These are phyloP conservation scores for Jordanella pulchra DNA, from an alignment of 2,797 vertebrate genomes.

Conservation along the genomic window DNA sequence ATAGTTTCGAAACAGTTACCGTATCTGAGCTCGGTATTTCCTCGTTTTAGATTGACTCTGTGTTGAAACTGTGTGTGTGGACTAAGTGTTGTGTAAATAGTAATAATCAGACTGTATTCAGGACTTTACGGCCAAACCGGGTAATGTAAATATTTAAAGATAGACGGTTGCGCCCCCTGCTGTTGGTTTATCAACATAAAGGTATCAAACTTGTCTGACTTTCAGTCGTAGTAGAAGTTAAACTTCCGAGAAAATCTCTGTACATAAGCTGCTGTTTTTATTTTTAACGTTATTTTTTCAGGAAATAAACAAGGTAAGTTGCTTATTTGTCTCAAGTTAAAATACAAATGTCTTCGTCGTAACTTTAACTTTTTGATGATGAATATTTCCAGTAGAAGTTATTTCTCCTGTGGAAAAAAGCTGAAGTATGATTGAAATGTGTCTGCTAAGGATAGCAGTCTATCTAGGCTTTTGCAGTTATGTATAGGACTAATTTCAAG, in stretches of 20 bases:
- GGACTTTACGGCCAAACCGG: not conserved
- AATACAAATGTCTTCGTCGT: not conserved
- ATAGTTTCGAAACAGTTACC: slow-evolving; percentile 17
- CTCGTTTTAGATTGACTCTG: not conserved
- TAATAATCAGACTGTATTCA: not conserved
- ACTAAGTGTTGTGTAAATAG: not conserved
- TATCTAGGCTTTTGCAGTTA: not conserved
- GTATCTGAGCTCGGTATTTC: not conserved
- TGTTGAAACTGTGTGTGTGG: slow-evolving; percentile 2
- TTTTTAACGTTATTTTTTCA: not conserved
- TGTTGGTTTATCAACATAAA: not conserved
- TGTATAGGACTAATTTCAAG: not conserved
- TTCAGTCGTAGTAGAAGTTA: not conserved
- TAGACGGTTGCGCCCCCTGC: slow-evolving; percentile 8
- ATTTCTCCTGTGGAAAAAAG: not conserved
- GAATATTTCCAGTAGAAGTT: not conserved
- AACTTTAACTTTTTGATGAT: not conserved
- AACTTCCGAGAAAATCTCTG: not conserved
- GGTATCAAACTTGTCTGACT: not conserved
- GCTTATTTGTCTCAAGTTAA: not conserved
- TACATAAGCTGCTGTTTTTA: too few species aligned
- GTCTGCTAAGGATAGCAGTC: too few species aligned
- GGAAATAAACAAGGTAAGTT: slow-evolving; percentile 10
- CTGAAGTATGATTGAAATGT: too few species aligned
- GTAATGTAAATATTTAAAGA: not conserved